Evolutionary conservation across 2,797 vertebrate species (phyloP).

Genomic region (Zonotrichia albicollis): DNA sequence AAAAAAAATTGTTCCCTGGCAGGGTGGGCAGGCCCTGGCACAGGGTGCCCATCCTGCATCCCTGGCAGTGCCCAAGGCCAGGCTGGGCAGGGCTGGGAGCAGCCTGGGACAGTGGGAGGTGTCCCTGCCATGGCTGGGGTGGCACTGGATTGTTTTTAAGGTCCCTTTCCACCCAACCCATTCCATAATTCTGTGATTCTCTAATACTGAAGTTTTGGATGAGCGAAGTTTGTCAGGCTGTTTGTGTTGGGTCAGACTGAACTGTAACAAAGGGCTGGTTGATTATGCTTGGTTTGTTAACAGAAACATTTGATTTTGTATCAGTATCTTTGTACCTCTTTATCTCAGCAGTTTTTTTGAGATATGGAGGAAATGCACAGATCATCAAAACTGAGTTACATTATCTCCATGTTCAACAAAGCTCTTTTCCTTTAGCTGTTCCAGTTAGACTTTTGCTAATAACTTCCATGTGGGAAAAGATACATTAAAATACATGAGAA

Average conservation of each 20-base stretch:
- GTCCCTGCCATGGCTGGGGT: not conserved
- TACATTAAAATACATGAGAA: not conserved
- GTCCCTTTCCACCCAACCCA: not conserved
- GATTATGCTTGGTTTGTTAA: not conserved
- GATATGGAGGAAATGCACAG: not conserved
- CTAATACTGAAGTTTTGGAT: not conserved
- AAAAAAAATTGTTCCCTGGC: fast-evolving
- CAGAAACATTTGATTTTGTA: not conserved
- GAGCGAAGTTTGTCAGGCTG: not conserved
- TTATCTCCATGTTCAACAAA: not conserved
- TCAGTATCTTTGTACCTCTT: not conserved
- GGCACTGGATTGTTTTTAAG: fast-evolving
- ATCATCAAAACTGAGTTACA: not conserved
- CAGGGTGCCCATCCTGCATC: not conserved
- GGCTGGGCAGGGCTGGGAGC: not conserved
- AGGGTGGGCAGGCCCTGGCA: not conserved
- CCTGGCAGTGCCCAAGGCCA: not conserved
- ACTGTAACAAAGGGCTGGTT: not conserved
- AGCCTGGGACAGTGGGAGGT: fast-evolving
- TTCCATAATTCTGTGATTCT: not conserved
- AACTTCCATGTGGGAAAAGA: not conserved
- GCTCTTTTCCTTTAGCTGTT: not conserved
- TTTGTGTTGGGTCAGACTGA: not conserved
- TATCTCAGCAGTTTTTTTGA: not conserved
- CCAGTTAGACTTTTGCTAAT: not conserved